Evolutionary conservation across 2,113 vertebrate genomes (phyloP).

Genomic region (Perca schrenkii): DNA sequence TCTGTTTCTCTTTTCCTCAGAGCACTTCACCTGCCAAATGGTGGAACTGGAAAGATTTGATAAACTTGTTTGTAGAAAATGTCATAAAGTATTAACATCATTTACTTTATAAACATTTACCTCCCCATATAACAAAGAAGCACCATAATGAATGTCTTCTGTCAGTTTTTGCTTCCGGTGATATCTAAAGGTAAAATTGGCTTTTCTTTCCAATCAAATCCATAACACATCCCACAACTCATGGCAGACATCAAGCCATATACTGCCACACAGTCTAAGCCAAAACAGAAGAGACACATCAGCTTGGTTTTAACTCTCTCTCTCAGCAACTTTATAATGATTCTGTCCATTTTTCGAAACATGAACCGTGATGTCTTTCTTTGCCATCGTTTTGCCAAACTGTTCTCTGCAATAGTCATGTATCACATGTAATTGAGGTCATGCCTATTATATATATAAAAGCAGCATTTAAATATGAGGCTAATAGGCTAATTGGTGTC

Average conservation of each 20-base stretch:
- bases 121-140: not conserved
- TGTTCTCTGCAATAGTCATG: not conserved
- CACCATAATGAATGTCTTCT: slow-evolving; percentile 1
- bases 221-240: not conserved
- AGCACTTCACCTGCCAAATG: slow-evolving; percentile 9
- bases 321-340: not conserved
- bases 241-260: not conserved
- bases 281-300: slow-evolving; percentile 1
- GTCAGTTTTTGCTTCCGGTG: not conserved
- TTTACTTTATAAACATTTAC: not conserved
- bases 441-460: not conserved
- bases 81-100: not conserved
- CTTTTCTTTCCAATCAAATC: not conserved
- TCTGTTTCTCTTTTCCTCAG: not conserved
- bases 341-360: not conserved
- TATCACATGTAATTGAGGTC: not conserved
- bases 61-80: not conserved
- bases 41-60: not conserved
- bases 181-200: not conserved
- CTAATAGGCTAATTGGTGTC: slow-evolving; percentile 3
- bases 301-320: not conserved
- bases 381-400: not conserved
- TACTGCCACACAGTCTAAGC: slow-evolving; percentile 3
- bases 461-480: not conserved
- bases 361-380: not conserved